Evolutionary conservation across 1,140 invertebrate species (phyloP), one percentile per base, ranked within the genome.

Genomic region (Cecropterus lyciades): DNA sequence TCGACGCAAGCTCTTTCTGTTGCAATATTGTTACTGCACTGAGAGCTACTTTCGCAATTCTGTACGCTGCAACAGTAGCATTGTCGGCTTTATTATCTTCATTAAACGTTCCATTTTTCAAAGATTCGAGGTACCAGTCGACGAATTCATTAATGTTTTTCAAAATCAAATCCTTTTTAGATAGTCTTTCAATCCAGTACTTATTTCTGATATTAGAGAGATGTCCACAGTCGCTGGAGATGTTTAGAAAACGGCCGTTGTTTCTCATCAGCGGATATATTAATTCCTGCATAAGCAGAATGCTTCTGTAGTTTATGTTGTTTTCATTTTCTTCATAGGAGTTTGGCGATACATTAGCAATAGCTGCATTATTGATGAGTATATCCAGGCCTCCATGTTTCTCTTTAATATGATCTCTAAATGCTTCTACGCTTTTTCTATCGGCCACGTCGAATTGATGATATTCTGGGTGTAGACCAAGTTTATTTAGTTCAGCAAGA

Each of bases 281-380:
- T 6, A 88, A 77, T 24, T 95, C 86, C 75, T 95, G 95, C 13
- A 96, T 92, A 56, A 91, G 91, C 10, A 95, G 71, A 3, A 94
- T 93, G 14, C 92, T 93, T 73, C 93, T 95, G 79, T 94, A 96
- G 80, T 97, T 97, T 0, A 94, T 94, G 45, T 89, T 95, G 17
- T 93, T 86, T 74, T 95, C 93, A 11, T 95, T 95, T 88, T 97
- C 95, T 64, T 94, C 92, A 15, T 87, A 82, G 69, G 95, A 93
- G 62, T 93, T 94, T 0, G 48, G 8, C 13, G 91, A 93, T 0
- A 93, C 68, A 79, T 92, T 94, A 74, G 93, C 96, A 8, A 94
- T 93, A 42, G 94, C 97, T 45, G 97, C 97, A 93, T 98, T 98
- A 82, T 98, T 98, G 1, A 98, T 93, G 0, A 98, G 83, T 9